Evolutionary conservation across 2,888 invertebrate species (phyloP).

Genomic region (Stenolophus ochropezus): DNA sequence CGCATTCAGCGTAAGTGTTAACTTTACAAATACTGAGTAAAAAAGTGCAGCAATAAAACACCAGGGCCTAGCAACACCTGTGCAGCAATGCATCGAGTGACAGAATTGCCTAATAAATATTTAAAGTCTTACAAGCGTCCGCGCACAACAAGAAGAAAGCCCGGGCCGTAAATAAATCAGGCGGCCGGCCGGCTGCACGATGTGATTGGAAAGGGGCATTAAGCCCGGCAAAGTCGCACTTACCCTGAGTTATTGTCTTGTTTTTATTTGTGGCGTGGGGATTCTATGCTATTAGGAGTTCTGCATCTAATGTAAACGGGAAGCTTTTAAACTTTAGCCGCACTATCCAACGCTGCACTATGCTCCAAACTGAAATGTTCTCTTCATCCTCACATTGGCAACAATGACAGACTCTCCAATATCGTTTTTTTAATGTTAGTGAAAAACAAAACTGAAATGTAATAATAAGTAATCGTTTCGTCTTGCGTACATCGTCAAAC

Average conservation of each 20-base stretch:
- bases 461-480: too few species aligned
- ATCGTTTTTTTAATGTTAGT: too few species aligned
- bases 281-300: background rate
- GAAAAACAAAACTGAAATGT: too few species aligned
- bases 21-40: background rate
- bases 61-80: slow-evolving; percentile 26
- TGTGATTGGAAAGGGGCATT: slow-evolving; percentile 27
- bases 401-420: too few species aligned
- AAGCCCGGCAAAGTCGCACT: slow-evolving; percentile 11
- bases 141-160: slow-evolving; percentile 14
- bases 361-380: too few species aligned
- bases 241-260: slow-evolving; percentile 6
- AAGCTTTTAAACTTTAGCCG: background rate
- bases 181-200: background rate
- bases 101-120: slow-evolving; percentile 44
- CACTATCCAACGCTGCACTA: too few species aligned
- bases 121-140: slow-evolving; percentile 25
- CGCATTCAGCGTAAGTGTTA: background rate
- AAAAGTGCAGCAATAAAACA: slow-evolving; percentile 7
- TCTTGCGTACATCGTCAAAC: too few species aligned
- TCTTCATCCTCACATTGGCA: too few species aligned
- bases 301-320: background rate
- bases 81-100: slow-evolving; percentile 39
- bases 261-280: slow-evolving; percentile 26
- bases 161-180: slow-evolving; percentile 30